Evolutionary conservation across 1,140 invertebrate species (phyloP), one percentile per base, ranked within the genome.

Genomic region (Brachionus manjavacas): DNA sequence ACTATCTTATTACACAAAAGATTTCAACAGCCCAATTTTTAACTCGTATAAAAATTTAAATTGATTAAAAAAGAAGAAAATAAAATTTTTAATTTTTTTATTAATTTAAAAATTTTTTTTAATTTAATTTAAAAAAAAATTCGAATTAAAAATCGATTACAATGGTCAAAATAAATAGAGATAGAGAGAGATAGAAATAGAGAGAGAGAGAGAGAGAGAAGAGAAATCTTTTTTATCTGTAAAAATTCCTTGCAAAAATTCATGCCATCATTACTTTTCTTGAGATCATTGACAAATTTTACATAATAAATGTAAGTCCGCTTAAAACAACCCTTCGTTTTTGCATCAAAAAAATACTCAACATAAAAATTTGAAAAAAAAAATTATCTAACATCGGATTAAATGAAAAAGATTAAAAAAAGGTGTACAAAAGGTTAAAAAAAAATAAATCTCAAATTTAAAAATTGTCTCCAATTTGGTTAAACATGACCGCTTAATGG

Each of bases 81-180:
- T 55, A 55, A 55, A n/a, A 55, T 55, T 55, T 16, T n/a, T 4
- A 23, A 55, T 55, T 55, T 55, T 55, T 55, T 55, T 55, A 16
- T 55, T 55, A 68, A 68, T 68, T 25, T n/a, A 14, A 68, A 68
- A 31, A n/a, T 6, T 35, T 35, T 31, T 68, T 72, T 41, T 72
- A 41, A 39, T 72, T 72, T 41, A 72, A 72, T 39, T 72, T 41
- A 23, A 72, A 41, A 72, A 39, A 72, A 72, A n/a, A 39, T 72
- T 72, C 68, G 68, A 72, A 72, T 72, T 72, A 39, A 72, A 72
- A 72, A 72, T 72, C 68, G 68, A 72, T 72, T 72, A 72, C 68
- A 72, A 39, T 39, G 39, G 39, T 72, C 31, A 72, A 41, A 39
- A 72, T 20, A 72, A 72, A 72, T 41, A 41, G 39, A 41, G 39